Percentiles rank a stretch among this genome's conserved stretches.
Evolutionary conservation across 2,888 invertebrate genomes (phyloP).

Genomic region (Scaptomyza tumidula): DNA sequence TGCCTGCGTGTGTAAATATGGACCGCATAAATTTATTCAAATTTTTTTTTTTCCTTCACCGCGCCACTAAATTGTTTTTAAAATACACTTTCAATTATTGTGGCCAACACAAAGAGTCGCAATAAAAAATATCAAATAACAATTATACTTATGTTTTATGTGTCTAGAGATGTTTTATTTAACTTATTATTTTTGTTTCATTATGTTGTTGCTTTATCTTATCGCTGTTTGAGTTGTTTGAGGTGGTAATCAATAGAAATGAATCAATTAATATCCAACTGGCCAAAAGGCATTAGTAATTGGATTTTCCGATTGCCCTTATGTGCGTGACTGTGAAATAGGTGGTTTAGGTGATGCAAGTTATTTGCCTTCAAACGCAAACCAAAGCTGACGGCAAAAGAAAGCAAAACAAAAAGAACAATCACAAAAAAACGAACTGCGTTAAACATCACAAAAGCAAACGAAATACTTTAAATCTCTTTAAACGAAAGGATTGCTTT

Average conservation of each 20-base stretch:
- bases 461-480: slow-evolving; percentile 22
- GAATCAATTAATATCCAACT: slow-evolving; percentile 15
- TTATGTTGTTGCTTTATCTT: neutral
- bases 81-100: slow-evolving; percentile 77
- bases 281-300: slow-evolving; percentile 46
- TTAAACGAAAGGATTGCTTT: neutral
- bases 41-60: slow-evolving; percentile 44
- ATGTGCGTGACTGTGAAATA: slow-evolving; percentile 6
- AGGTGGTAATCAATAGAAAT: slow-evolving; percentile 12
- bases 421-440: neutral
- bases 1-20: slow-evolving; percentile 37
- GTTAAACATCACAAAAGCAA: neutral
- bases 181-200: neutral
- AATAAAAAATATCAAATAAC: slow-evolving; percentile 1
- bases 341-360: slow-evolving; percentile 30
- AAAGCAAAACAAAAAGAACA: slow-evolving; percentile 17
- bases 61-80: slow-evolving; percentile 73
- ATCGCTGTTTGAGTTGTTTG: neutral
- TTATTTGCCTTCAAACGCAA: slow-evolving; percentile 33
- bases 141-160: slow-evolving; percentile 56
- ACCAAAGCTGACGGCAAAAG: slow-evolving; percentile 43
- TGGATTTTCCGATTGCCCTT: slow-evolving; percentile 41
- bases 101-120: slow-evolving; percentile 27
- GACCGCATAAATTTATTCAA: slow-evolving; percentile 72
- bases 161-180: slow-evolving; percentile 17